Percentiles rank a stretch among this genome's conserved stretches.
Evolutionary conservation across 2,113 vertebrate genomes (phyloP).

Genomic region (Riparia riparia): DNA sequence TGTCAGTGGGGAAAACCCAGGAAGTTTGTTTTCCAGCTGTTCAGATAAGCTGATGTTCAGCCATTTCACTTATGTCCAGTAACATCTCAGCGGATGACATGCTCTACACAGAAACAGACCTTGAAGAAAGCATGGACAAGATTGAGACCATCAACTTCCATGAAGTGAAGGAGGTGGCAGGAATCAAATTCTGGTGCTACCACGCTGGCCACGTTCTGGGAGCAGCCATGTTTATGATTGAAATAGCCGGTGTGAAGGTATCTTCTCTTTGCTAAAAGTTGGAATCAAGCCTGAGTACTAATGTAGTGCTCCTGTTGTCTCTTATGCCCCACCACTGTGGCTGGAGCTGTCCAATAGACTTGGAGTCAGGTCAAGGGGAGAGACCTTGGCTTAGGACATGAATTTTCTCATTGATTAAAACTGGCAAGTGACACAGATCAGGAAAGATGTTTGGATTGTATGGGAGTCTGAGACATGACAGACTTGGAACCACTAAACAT

Average conservation of each 20-base stretch:
- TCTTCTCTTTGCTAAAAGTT: background rate
- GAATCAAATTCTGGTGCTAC: slow-evolving; percentile 99
- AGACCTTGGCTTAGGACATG: background rate
- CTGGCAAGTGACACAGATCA: background rate
- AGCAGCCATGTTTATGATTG: slow-evolving; percentile 99
- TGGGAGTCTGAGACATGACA: background rate
- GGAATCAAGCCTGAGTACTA: background rate
- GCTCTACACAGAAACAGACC: slow-evolving; percentile 95
- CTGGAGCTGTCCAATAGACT: background rate
- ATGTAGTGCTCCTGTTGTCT: background rate
- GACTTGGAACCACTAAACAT: background rate
- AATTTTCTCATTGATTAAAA: background rate
- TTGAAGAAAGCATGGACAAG: slow-evolving; percentile 99
- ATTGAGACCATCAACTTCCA: slow-evolving; percentile 99
- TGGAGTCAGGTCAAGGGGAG: background rate
- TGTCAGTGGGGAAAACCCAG: background rate
- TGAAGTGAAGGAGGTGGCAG: slow-evolving; percentile 97
- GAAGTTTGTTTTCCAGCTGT: background rate
- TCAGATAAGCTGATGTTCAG: background rate
- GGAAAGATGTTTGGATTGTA: background rate
- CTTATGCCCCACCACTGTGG: background rate
- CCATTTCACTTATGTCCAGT: slow-evolving; percentile 70
- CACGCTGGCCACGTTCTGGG: slow-evolving; percentile 95
- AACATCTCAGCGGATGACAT: slow-evolving; percentile 99
- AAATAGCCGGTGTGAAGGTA: slow-evolving; percentile 98